Percentiles rank a stretch among this genome's conserved stretches.
Conservation (phyloP, 2,888 invertebrate genomes). For the Spilarctia lutea region DNA sequence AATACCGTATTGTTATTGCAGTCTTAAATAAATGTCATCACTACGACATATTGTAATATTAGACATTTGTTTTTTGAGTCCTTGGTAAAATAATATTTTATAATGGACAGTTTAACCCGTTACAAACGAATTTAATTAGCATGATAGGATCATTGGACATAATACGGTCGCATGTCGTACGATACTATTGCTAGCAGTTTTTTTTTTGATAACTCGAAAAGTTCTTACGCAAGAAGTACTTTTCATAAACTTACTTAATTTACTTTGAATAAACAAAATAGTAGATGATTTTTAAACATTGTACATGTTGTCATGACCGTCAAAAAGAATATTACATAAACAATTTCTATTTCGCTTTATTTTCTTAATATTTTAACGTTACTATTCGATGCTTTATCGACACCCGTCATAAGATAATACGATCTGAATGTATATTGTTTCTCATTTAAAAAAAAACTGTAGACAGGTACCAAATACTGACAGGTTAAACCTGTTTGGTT, state of each 20-base stretch:
- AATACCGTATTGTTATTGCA: background rate
- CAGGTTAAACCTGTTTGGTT: conserved; percentile 58
- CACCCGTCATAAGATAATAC: conserved; percentile 58
- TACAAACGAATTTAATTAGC: background rate
- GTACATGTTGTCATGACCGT: background rate
- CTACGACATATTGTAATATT: background rate
- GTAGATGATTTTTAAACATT: background rate
- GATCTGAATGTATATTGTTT: conserved; percentile 59
- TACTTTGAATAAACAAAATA: background rate
- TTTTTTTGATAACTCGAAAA: background rate
- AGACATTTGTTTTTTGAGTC: background rate
- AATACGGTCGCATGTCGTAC: background rate
- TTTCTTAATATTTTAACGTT: conserved; percentile 29
- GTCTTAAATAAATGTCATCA: background rate
- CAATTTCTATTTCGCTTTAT: conserved; percentile 30
- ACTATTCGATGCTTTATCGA: conserved; percentile 45
- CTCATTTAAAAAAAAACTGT: conserved; percentile 54
- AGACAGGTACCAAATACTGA: conserved; percentile 43
- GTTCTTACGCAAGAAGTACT: too few relatives aligned
- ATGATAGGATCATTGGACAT: background rate
- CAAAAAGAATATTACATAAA: background rate
- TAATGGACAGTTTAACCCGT: background rate
- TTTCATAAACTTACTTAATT: background rate
- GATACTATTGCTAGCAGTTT: background rate
- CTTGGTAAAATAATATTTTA: background rate